phyloP scores from a whole-genome alignment of 2,113 vertebrate species.

The Speoplatyrhinus poulsoni region DNA sequence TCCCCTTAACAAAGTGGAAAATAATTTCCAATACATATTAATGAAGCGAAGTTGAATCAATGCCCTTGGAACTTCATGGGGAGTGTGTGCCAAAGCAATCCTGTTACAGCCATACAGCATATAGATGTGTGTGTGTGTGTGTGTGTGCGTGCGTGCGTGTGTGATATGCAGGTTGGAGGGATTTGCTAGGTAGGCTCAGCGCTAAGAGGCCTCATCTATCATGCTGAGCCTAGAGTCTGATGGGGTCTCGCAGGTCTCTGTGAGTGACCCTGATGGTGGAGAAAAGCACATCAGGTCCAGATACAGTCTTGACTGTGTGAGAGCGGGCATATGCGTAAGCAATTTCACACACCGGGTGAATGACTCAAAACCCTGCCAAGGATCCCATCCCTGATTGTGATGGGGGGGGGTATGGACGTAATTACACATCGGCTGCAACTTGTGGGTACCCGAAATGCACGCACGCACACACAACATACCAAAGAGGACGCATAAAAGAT shows the following conservation, averaged over 20 bases:
- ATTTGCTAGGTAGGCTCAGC: conserved; percentile 30
- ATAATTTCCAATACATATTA: conserved; percentile 81
- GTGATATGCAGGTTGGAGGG: conserved; percentile 18
- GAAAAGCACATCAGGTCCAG: conserved; percentile 31
- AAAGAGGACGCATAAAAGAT: background rate
- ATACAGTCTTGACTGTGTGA: conserved; percentile 17
- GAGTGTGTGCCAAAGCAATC: conserved; percentile 51
- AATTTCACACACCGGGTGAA: conserved; percentile 34
- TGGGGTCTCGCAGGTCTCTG: conserved; percentile 40
- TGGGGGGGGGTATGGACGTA: conserved; percentile 7
- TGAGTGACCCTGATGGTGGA: conserved; percentile 38
- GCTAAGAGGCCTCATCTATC: conserved; percentile 64
- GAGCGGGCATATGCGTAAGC: conserved; percentile 31
- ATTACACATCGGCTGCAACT: conserved; percentile 11
- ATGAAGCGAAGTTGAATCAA: conserved; percentile 72
- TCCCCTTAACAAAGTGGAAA: conserved; percentile 66
- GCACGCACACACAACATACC: conserved; percentile 29
- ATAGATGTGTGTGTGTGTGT: conserved; percentile 36
- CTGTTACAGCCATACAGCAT: conserved; percentile 52
- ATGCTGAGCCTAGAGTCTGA: conserved; percentile 50
- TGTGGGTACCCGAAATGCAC: background rate
- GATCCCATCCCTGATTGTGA: conserved; percentile 18
- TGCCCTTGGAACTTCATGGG: conserved; percentile 73
- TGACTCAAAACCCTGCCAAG: conserved; percentile 35
- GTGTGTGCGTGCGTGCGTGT: conserved; percentile 22